phyloP scores from a whole-genome alignment of 2,888 invertebrate species.

The Lamproptera curius region DNA sequence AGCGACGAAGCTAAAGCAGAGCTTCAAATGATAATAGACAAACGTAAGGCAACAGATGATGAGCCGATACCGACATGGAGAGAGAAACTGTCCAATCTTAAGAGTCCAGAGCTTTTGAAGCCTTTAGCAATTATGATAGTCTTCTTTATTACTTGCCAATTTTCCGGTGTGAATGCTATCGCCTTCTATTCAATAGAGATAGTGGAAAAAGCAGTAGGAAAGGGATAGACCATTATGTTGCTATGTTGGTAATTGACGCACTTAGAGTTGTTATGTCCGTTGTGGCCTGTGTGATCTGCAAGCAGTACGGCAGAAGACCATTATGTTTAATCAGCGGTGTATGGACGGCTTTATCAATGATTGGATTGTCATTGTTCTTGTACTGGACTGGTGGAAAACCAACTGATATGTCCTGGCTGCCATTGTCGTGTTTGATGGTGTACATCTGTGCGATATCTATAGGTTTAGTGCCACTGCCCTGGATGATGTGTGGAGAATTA shows the following conservation, averaged over 20 bases:
- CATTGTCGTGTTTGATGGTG: conserved; percentile 70
- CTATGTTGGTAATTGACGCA: conserved; percentile 81
- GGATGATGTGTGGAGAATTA: conserved; percentile 86
- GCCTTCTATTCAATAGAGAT: conserved; percentile 85
- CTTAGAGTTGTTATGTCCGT: conserved; percentile 80
- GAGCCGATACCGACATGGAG: conserved; percentile 47
- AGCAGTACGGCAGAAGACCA: conserved; percentile 79
- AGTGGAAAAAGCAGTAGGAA: conserved; percentile 76
- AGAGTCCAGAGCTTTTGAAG: conserved; percentile 73
- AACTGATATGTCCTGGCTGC: conserved; percentile 66
- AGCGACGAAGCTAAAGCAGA: conserved; percentile 70
- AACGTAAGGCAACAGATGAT: conserved; percentile 48
- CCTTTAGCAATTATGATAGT: conserved; percentile 80
- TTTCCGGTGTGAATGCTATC: conserved; percentile 84
- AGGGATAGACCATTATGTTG: conserved; percentile 81
- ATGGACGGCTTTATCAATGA: conserved; percentile 79
- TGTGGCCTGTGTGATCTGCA: conserved; percentile 80
- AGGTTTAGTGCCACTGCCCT: conserved; percentile 83
- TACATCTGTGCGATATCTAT: conserved; percentile 80
- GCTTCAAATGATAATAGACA: conserved; percentile 66
- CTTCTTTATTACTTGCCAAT: conserved; percentile 83
- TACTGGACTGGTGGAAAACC: conserved; percentile 47
- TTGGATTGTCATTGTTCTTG: conserved; percentile 71
- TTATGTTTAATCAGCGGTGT: conserved; percentile 81
- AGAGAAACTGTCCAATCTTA: conserved; percentile 52